Evolutionary conservation across 2,797 vertebrate species (phyloP), one percentile per base, ranked within the genome.

Genomic region (Amniataba percoides): DNA sequence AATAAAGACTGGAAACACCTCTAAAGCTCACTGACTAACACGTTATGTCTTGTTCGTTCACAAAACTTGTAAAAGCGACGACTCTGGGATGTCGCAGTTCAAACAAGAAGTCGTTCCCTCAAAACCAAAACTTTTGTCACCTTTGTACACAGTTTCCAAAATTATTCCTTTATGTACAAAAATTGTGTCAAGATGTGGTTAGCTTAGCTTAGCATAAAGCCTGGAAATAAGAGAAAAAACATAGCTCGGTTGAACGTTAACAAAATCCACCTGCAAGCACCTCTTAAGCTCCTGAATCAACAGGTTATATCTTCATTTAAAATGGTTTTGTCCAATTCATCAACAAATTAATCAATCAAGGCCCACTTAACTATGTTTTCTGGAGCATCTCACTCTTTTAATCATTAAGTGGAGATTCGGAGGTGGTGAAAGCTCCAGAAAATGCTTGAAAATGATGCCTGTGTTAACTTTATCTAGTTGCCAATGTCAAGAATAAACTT

Each of bases 121-220:
- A 27, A 27, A 27, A 27, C 2, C 27, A 27, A 27, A 27, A 4
- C 27, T 27, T 27, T 4, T 2, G 27, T 27, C 27, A 27, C 27
- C 27, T 27, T 27, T 27, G 27, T 2, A 27, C 4, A 27, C 27
- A 27, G 27, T n/a, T n/a, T n/a, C n/a, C n/a, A n/a, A 27, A 27
- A 27, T 27, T 27, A 27, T 27, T 27, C 27, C 27, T 27, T 27
- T 27, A 27, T 2, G 27, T 27, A 27, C 27, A 4, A 27, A 27
- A 27, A 27, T 27, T 2, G 27, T 27, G 27, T 27, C 27, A 27
- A 31, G 27, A 31, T 31, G 27, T 31, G 13, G 9, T 31, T 49
- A 19, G 19, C 8, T 39, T 59, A 70, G 67, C 55, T 34, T 46
- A 68, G 23, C 52, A n/a, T 64, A 64, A 31, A 34, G 15, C 9